Conservation (phyloP, 2,113 vertebrate species). For the Boulengerochromis microlepis region DNA sequence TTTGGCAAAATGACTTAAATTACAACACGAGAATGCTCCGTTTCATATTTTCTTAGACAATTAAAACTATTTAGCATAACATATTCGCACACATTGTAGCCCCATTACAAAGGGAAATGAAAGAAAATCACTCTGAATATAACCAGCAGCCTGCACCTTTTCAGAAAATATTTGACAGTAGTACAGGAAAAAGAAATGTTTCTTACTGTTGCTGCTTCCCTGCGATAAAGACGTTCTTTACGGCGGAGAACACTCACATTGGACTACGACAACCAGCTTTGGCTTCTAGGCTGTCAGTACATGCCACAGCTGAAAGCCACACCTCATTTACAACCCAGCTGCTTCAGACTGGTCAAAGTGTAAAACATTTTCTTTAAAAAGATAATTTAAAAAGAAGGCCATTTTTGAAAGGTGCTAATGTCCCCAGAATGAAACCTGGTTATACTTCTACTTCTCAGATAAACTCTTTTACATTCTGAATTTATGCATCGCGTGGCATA, state of each 20-base stretch:
- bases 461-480: not conserved
- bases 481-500: not conserved
- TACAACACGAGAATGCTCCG: not conserved
- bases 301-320: not conserved
- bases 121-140: not conserved
- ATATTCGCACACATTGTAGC: not conserved
- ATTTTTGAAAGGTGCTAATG: accelerated
- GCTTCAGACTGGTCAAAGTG: not conserved
- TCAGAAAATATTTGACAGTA: not conserved
- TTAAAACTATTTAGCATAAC: not conserved
- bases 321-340: not conserved
- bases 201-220: not conserved
- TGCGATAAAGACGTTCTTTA: not conserved
- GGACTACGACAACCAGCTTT: not conserved
- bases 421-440: not conserved
- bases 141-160: not conserved
- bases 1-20: not conserved
- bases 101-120: not conserved
- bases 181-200: not conserved
- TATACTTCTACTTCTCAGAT: not conserved
- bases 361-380: not conserved
- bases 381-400: not conserved
- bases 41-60: not conserved
- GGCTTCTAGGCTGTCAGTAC: not conserved
- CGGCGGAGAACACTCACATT: accelerated